These are phyloP conservation scores for Cephalopholis sonnerati DNA, from an alignment of 2,113 vertebrate genomes.

Conservation along the genomic window DNA sequence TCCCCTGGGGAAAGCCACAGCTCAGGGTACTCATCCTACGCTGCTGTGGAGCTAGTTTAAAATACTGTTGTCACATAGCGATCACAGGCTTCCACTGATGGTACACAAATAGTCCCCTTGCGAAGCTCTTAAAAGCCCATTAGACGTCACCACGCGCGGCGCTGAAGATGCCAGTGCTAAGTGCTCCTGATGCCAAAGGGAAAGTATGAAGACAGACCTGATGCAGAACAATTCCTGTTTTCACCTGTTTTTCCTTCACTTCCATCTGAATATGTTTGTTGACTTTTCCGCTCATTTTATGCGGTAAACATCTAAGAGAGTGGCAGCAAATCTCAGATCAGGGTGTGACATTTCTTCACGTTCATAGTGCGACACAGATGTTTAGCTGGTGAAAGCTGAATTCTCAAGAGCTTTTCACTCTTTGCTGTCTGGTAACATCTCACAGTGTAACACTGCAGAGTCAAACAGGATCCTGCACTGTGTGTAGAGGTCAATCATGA, in stretches of 20 bases:
- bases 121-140: slow-evolving; percentile 82
- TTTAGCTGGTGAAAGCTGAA: slow-evolving; percentile 52
- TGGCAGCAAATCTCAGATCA: slow-evolving; percentile 73
- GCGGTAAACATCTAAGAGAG: slow-evolving; percentile 74
- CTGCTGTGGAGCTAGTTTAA: slow-evolving; percentile 66
- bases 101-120: slow-evolving; percentile 83
- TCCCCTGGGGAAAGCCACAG: slow-evolving; percentile 74
- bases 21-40: slow-evolving; percentile 76
- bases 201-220: slow-evolving; percentile 76
- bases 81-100: slow-evolving; percentile 78
- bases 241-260: slow-evolving; percentile 32
- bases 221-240: slow-evolving; percentile 70
- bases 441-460: slow-evolving; percentile 21
- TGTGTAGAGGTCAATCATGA: slow-evolving; percentile 67
- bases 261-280: slow-evolving; percentile 79
- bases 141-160: slow-evolving; percentile 76
- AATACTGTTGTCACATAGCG: slow-evolving; percentile 83
- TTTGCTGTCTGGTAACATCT: slow-evolving; percentile 26
- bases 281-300: slow-evolving; percentile 78
- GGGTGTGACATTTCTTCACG: slow-evolving; percentile 61
- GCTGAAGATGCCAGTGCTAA: slow-evolving; percentile 78
- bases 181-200: slow-evolving; percentile 82
- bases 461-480: slow-evolving; percentile 15
- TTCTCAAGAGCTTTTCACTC: slow-evolving; percentile 50
- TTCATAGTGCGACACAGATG: slow-evolving; percentile 61